phyloP scores from a whole-genome alignment of 2,888 invertebrate genomes.

The Dynastes maya region DNA sequence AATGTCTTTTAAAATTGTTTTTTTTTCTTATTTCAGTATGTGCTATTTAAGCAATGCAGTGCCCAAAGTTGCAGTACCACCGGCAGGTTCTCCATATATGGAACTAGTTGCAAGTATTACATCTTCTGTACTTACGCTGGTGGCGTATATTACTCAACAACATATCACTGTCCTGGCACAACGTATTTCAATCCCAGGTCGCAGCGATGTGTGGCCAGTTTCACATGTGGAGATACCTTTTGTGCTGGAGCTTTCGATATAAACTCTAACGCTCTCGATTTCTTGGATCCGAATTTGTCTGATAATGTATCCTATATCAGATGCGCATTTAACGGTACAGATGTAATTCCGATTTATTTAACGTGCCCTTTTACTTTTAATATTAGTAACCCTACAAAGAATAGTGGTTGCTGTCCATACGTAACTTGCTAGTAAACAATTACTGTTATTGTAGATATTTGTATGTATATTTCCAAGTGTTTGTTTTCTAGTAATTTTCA shows the following conservation, averaged over 20 bases:
- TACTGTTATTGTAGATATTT: neutral
- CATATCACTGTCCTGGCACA: slow-evolving; percentile 15
- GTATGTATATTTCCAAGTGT: no score
- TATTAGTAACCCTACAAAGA: neutral
- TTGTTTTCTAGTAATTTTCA: no score
- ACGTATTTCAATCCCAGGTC: slow-evolving; percentile 39
- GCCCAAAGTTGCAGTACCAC: slow-evolving; percentile 25
- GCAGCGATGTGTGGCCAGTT: slow-evolving; percentile 29
- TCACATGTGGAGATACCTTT: slow-evolving; percentile 38
- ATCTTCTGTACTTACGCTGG: slow-evolving; percentile 19
- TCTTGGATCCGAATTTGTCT: slow-evolving; percentile 22
- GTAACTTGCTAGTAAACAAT: neutral
- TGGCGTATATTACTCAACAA: slow-evolving; percentile 29
- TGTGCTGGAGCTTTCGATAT: slow-evolving; percentile 5
- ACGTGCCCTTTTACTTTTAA: neutral
- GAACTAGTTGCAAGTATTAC: slow-evolving; percentile 41
- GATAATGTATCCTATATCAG: slow-evolving; percentile 26
- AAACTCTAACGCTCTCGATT: neutral
- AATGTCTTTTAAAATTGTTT: no score
- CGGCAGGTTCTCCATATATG: slow-evolving; percentile 23
- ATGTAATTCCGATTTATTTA: neutral
- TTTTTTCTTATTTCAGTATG: slow-evolving; percentile 12
- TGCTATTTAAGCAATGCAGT: slow-evolving; percentile 8
- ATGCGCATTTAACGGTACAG: slow-evolving; percentile 20
- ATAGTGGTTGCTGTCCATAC: slow-evolving; percentile 3